Conservation (phyloP, 2,113 vertebrate genomes). For the Python bivittatus region DNA sequence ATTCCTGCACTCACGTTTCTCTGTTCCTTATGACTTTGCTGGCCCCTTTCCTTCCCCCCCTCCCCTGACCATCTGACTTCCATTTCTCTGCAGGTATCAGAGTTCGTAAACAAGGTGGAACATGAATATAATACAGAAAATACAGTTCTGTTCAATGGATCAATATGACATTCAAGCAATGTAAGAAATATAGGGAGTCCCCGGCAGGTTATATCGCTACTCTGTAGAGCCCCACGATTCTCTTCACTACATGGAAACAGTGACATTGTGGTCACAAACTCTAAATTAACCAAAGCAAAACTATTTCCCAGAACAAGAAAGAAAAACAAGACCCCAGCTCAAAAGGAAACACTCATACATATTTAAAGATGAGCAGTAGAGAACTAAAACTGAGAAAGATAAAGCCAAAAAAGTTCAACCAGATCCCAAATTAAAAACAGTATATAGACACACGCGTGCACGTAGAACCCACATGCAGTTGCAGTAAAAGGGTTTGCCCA, state of each 20-base stretch:
- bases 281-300: background rate
- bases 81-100: background rate
- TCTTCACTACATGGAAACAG: background rate
- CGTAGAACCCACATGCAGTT: background rate
- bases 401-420: background rate
- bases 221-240: background rate
- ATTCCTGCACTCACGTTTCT: background rate
- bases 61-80: background rate
- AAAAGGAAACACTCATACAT: background rate
- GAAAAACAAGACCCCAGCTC: background rate
- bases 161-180: background rate
- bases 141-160: background rate
- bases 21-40: background rate
- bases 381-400: background rate
- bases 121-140: background rate
- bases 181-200: background rate
- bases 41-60: background rate
- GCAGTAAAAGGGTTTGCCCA: background rate
- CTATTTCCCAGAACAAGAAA: background rate
- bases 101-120: background rate
- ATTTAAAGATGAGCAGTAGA: background rate
- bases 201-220: background rate
- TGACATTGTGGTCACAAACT: background rate
- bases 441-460: background rate
- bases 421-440: background rate